Percentiles rank a stretch among this genome's conserved stretches.
phyloP scores from a whole-genome alignment of 2,797 vertebrate species.

The Lophius americanus region DNA sequence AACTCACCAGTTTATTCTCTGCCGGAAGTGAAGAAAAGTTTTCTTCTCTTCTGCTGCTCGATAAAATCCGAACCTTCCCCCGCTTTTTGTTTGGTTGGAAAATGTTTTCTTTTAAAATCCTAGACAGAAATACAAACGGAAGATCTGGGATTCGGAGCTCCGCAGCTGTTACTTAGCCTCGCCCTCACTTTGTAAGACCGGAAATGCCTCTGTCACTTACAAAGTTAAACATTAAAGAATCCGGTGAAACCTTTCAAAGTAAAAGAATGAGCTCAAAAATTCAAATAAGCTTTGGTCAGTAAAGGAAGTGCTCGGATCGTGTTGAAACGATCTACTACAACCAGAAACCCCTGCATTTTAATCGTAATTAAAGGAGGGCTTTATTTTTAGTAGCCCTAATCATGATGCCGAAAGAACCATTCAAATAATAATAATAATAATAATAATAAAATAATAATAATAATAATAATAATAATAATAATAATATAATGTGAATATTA shows the following conservation, averaged over 20 bases:
- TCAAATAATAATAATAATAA: too few relatives aligned
- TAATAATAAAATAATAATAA: too few relatives aligned
- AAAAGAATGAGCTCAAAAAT: constrained; percentile 2
- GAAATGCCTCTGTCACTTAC: constrained; percentile 14
- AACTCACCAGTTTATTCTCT: constrained; percentile 43
- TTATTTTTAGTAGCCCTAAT: too few relatives aligned
- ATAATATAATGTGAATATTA: too few relatives aligned
- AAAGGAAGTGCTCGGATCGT: too few relatives aligned
- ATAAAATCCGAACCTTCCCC: background rate
- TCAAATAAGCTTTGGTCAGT: too few relatives aligned
- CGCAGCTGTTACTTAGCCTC: constrained; percentile 31
- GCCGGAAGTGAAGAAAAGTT: background rate
- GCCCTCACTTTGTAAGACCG: constrained; percentile 6
- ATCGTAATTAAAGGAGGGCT: too few relatives aligned
- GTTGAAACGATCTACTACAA: too few relatives aligned
- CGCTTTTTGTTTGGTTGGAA: rapidly evolving
- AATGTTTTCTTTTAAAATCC: background rate
- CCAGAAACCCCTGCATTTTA: too few relatives aligned
- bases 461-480: too few relatives aligned
- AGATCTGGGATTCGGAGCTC: background rate
- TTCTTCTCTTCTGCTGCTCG: background rate
- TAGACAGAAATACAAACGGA: background rate
- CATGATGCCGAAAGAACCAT: too few relatives aligned
- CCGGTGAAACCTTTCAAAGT: constrained; percentile 17
- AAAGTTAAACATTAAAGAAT: background rate